Conservation (phyloP, 1,140 invertebrate genomes). For the Drosophila tsacasi region DNA sequence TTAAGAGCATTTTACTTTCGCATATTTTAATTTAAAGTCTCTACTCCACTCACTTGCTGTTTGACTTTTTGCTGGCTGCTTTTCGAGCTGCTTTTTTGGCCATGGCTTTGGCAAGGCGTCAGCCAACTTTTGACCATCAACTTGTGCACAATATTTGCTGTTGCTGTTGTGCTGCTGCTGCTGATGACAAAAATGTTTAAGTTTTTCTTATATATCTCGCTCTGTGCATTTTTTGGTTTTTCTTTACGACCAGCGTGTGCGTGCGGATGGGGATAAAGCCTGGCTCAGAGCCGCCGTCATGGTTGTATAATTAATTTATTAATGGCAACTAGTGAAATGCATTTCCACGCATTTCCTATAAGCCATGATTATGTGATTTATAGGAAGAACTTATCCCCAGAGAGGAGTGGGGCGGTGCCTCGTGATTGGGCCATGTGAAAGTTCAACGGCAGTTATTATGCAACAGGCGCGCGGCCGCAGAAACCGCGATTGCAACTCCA, state of each 20-base stretch:
- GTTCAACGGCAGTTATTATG: conserved; percentile 63
- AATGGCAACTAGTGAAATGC: conserved; percentile 56
- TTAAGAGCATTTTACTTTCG: conserved; percentile 32
- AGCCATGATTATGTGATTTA: conserved; percentile 68
- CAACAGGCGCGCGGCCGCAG: conserved; percentile 47
- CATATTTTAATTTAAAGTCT: neutral
- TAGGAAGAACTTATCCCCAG: conserved; percentile 65
- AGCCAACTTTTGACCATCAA: conserved; percentile 72
- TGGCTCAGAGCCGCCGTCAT: conserved; percentile 23
- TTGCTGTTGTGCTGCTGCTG: conserved; percentile 11
- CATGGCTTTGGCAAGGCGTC: conserved; percentile 67
- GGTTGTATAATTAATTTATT: conserved; percentile 71
- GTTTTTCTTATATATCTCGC: conserved; percentile 22
- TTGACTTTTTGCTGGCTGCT: conserved; percentile 44
- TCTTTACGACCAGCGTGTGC: conserved; percentile 30
- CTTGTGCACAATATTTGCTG: conserved; percentile 46
- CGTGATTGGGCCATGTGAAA: conserved; percentile 52
- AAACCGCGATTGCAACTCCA: conserved; percentile 31
- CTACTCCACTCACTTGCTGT: conserved; percentile 15
- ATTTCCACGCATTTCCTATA: conserved; percentile 58
- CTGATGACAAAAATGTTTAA: conserved; percentile 43
- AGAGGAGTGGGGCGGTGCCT: conserved; percentile 10
- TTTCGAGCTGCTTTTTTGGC: conserved; percentile 57
- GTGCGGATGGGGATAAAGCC: conserved; percentile 32
- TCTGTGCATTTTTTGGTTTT: conserved; percentile 31